These are phyloP conservation scores for Pammene aurita DNA, from an alignment of 2,888 invertebrate species.

Conservation along the genomic window DNA sequence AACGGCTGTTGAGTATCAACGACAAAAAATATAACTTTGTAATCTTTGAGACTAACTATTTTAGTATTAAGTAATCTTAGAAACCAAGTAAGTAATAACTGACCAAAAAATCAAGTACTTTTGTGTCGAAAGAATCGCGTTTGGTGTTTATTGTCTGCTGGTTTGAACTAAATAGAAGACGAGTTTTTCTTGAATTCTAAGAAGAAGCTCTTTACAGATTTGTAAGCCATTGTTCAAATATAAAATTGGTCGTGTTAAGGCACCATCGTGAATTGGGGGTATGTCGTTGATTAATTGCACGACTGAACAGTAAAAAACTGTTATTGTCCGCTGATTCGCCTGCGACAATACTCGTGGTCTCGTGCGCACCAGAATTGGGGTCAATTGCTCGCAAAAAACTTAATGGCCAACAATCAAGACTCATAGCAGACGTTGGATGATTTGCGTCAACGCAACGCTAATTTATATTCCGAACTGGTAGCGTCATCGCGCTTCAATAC, in stretches of 20 bases:
- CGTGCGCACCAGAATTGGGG: constrained; percentile 63
- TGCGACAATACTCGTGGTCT: constrained; percentile 58
- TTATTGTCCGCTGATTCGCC: constrained; percentile 28
- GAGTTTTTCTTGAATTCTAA: neutral
- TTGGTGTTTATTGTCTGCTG: neutral
- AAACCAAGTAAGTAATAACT: too few relatives aligned
- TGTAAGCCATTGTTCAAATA: neutral
- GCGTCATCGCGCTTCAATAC: constrained; percentile 53
- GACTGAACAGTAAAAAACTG: constrained; percentile 31
- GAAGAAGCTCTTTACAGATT: neutral
- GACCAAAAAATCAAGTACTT: neutral
- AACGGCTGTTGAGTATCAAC: too few relatives aligned
- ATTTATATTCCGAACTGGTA: constrained; percentile 50
- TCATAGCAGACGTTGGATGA: constrained; percentile 61
- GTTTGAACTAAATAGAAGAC: neutral
- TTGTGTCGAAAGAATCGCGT: neutral
- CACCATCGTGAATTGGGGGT: constrained; percentile 25
- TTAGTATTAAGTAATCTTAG: too few relatives aligned
- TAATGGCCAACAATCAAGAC: constrained; percentile 72
- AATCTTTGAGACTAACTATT: too few relatives aligned
- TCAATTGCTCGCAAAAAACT: constrained; percentile 74
- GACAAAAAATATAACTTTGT: too few relatives aligned
- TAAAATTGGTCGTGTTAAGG: constrained; percentile 6
- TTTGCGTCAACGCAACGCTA: constrained; percentile 69
- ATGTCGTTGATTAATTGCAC: constrained; percentile 33